A percentile compares a stretch with the other conserved stretches of the same genome.
These are phyloP conservation scores for Papilio polytes DNA, from an alignment of 1,140 invertebrate species.

Conservation along the genomic window DNA sequence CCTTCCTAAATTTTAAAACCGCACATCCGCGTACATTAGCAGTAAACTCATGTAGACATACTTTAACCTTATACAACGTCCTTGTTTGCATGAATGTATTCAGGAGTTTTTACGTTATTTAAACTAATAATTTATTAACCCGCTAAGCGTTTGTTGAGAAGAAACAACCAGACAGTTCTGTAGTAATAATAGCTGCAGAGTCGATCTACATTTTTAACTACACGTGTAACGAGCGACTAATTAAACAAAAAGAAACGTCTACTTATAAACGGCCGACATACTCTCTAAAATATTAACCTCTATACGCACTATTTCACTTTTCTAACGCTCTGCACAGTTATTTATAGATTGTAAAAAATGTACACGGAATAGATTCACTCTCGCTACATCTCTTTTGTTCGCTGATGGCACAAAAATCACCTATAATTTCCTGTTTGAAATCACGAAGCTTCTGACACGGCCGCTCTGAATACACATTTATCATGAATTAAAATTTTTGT, in stretches of 20 bases:
- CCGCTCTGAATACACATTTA: conserved; percentile 59
- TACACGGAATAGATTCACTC: conserved; percentile 62
- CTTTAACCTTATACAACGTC: neutral
- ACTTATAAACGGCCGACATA: neutral
- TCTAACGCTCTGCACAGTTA: conserved; percentile 36
- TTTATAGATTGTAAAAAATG: conserved; percentile 48
- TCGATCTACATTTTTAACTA: neutral
- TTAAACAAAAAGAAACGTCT: neutral
- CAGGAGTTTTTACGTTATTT: neutral
- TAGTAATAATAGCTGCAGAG: neutral
- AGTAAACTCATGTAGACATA: neutral
- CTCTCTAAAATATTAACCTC: conserved; percentile 29
- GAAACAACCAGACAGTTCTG: neutral
- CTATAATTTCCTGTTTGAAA: conserved; percentile 70
- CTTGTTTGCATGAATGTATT: neutral
- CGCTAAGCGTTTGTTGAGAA: neutral
- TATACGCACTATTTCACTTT: conserved; percentile 12
- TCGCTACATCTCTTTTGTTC: conserved; percentile 67
- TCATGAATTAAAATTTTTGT: conserved; percentile 53
- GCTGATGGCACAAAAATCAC: conserved; percentile 58
- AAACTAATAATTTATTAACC: neutral
- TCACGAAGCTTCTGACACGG: conserved; percentile 49
- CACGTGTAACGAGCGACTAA: neutral
- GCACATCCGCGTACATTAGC: neutral
- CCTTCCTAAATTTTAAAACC: neutral